These are phyloP conservation scores for Misgurnus mizolepis DNA, from an alignment of 2,113 vertebrate species.

Conservation along the genomic window DNA sequence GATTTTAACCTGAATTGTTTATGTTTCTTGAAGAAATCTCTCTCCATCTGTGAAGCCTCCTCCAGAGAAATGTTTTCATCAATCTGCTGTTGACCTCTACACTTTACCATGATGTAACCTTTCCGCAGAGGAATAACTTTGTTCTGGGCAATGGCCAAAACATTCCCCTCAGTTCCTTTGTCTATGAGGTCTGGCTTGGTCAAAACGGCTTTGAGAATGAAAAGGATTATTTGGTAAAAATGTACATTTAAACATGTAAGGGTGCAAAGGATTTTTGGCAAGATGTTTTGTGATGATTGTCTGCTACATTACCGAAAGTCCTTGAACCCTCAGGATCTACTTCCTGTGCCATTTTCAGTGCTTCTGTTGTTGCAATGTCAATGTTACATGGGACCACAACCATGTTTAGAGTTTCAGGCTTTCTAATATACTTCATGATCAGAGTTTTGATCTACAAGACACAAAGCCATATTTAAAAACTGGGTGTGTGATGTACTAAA, in stretches of 20 bases:
- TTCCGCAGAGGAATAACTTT: constrained; percentile 71
- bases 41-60: constrained; percentile 69
- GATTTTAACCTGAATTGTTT: constrained; percentile 69
- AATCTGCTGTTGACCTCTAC: constrained; percentile 75
- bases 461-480: constrained; percentile 3
- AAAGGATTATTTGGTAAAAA: background rate
- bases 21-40: constrained; percentile 74
- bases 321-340: too few species aligned
- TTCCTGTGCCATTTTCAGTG: background rate
- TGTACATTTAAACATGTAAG: background rate
- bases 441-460: constrained; percentile 72
- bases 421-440: constrained; percentile 69
- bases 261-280: too few species aligned
- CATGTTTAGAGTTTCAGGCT: constrained; percentile 77
- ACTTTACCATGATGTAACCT: constrained; percentile 83
- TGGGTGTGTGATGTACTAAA: background rate
- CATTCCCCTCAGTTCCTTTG: constrained; percentile 67
- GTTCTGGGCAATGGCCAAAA: constrained; percentile 69
- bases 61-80: constrained; percentile 61
- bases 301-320: too few species aligned
- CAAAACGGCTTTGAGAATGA: constrained; percentile 72
- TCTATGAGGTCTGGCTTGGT: constrained; percentile 83
- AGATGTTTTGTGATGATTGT: too few species aligned
- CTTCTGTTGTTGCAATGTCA: constrained; percentile 85
- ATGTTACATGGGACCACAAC: constrained; percentile 81